Conservation (phyloP, 2,797 vertebrate species). For the Epinephelus malabaricus region DNA sequence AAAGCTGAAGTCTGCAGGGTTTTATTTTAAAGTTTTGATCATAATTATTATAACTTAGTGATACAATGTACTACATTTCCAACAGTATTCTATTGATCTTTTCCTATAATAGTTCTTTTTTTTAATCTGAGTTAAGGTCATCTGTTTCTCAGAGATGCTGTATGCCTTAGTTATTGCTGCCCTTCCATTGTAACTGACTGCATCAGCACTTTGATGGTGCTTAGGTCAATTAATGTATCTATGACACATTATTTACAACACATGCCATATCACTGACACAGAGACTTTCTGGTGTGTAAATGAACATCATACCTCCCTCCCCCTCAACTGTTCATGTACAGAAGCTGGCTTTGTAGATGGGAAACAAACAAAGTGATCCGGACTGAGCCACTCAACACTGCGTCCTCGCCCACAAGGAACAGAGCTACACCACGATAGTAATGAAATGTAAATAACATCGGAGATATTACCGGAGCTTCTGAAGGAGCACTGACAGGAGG, state of each 20-base stretch:
- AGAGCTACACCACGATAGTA: too few species aligned
- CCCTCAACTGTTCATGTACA: neutral
- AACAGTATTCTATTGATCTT: neutral
- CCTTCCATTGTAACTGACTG: neutral
- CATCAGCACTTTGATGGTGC: neutral
- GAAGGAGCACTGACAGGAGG: too few species aligned
- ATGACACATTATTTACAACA: neutral
- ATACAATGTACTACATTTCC: neutral
- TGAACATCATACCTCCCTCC: neutral
- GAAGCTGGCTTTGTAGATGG: too few species aligned
- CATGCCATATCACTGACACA: neutral
- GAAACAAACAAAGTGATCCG: too few species aligned
- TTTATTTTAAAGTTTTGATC: slow-evolving; percentile 13
- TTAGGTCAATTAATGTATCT: neutral
- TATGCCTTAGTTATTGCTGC: neutral
- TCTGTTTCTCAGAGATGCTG: neutral
- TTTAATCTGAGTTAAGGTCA: neutral
- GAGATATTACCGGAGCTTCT: too few species aligned
- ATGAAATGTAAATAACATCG: too few species aligned
- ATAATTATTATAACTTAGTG: slow-evolving; percentile 7
- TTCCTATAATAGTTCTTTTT: neutral
- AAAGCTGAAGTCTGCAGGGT: slow-evolving; percentile 10
- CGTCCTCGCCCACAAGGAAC: too few species aligned
- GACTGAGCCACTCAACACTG: too few species aligned
- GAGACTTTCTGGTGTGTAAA: neutral